Base-by-base conservation (phyloP, 2,113 vertebrate genomes). In the Haplochromis burtoni region DNA sequence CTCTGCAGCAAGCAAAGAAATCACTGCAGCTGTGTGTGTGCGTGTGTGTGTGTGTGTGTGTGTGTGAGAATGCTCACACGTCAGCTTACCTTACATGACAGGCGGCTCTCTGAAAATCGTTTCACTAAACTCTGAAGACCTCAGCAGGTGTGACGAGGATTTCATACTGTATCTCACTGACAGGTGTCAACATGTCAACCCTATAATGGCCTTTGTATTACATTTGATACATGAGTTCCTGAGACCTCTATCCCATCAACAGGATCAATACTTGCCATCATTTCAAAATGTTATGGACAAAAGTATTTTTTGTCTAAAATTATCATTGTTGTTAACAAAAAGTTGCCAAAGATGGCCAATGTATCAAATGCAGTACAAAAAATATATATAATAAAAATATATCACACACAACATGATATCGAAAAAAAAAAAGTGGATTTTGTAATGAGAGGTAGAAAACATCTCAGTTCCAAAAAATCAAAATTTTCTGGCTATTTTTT, bases 11-110 rank as follows among this genome's bases (percentile, higher is more conserved):
- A 61, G 29, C 5, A 10, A 61, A 10, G 16, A 61, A 33, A 59
- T 9, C 7, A 59, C 24, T 59, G 24, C 24, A 59, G 24, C 24
- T 29, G 14, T 59, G 26, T 61, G 55, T 29, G 55, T 12, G 53
- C 6, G 49, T 19, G 17, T 10, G 49, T 11, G 19, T 19, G 47
- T 45, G 45, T 4, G 49, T 51, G 17, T 9, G 47, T 1, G 19
- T 10, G 49, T 47, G 2, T 73, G 66, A 3, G 57, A 10, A 10
- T 8, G 35, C 66, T 81, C 21, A 66, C 66, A 87, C 63, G 85
- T 84, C 88, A 82, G 85, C 66, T 83, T 76, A 76, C 33, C 8
- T 35, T 33, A 33, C 7, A 33, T 45, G 38, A 17, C 40, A 7
- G 21, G 71, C 16, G 42, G 24, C 71, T 76, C 71, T 29, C 6